Base-by-base conservation (phyloP, 2,797 vertebrate species). In the Microctenopoma lineatum region DNA sequence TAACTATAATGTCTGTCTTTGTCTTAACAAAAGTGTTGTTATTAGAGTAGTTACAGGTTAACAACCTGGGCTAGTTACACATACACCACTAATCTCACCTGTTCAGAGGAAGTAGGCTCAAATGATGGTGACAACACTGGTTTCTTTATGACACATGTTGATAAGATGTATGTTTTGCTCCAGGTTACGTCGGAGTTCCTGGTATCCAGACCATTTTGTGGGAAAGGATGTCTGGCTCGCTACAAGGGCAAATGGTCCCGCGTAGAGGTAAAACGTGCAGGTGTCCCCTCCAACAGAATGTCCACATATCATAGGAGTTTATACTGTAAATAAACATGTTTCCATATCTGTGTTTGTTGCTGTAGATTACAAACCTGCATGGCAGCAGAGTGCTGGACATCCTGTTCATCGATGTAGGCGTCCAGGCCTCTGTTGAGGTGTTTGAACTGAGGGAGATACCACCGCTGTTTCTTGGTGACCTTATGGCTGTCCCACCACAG, bases 181-280 rank as follows among this genome's bases (percentile, higher is more conserved):
- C 91, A 96, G 90, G 91, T 96, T 42, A 94, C 95, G 26, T 94
- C 96, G 18, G 96, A 97, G 66, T 95, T 92, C 82, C 93, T 95
- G 71, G 93, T 99, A 26, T 95, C 95, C 0, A 81, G 93, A 41
- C 97, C 97, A 16, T 99, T 97, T 88, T 98, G 96, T 92, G 97
- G 98, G 51, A 98, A 98, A 89, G 89, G 88, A 80, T 99, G 98
- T 83, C 92, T 99, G 89, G 95, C 96, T 65, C 94, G 94, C 66
- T 96, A 93, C 88, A 98, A 98, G 94, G 95, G 96, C 81, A 97
- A 95, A 92, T 98, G 95, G 97, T 93, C 96, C 50, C 96, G 98
- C 53, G 95, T 97, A 4, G 96, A 98, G 96, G 98, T 99, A 92
- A 94, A 92, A 52, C 2, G 13, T 10, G 0, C 38, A 18, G n/a